Evolutionary conservation across 2,888 invertebrate genomes (phyloP).

Genomic region (Apotomis turbidana): DNA sequence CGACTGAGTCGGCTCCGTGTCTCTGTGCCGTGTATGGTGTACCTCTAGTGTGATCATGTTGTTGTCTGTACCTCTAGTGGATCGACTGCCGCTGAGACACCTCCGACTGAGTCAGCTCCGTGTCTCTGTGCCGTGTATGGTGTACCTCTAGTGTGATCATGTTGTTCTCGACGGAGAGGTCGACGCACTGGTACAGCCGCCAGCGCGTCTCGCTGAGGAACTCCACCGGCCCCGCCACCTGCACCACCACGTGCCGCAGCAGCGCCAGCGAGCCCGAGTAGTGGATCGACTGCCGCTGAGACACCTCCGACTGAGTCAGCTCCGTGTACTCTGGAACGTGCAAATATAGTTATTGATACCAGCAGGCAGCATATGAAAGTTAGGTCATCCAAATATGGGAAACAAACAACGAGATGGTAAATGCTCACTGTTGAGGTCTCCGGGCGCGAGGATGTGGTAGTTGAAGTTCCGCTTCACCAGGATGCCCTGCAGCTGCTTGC

Average conservation of each 20-base stretch:
- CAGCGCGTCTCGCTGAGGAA: constrained; percentile 87
- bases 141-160: constrained; percentile 91
- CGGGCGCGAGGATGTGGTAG: constrained; percentile 96
- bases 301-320: constrained; percentile 95
- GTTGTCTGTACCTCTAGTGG: too few species aligned
- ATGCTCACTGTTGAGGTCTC: constrained; percentile 92
- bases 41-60: too few species aligned
- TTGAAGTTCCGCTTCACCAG: constrained; percentile 99
- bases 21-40: too few species aligned
- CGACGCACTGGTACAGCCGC: constrained; percentile 92
- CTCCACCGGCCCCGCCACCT: constrained; percentile 90
- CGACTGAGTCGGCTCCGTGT: too few species aligned
- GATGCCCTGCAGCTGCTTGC: constrained; percentile 93
- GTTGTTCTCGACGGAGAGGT: constrained; percentile 91
- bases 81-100: too few species aligned
- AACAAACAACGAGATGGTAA: too few species aligned
- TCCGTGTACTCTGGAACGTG: constrained; percentile 93
- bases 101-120: constrained; percentile 84
- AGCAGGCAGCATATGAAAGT: too few species aligned
- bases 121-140: too few species aligned
- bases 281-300: constrained; percentile 95
- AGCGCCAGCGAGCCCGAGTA: constrained; percentile 90
- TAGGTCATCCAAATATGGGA: too few species aligned
- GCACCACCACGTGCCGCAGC: constrained; percentile 89
- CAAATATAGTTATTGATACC: not conserved